Evolutionary conservation across 2,113 vertebrate genomes (phyloP), one percentile per base, ranked within the genome.

Genomic region (Perca flavescens): DNA sequence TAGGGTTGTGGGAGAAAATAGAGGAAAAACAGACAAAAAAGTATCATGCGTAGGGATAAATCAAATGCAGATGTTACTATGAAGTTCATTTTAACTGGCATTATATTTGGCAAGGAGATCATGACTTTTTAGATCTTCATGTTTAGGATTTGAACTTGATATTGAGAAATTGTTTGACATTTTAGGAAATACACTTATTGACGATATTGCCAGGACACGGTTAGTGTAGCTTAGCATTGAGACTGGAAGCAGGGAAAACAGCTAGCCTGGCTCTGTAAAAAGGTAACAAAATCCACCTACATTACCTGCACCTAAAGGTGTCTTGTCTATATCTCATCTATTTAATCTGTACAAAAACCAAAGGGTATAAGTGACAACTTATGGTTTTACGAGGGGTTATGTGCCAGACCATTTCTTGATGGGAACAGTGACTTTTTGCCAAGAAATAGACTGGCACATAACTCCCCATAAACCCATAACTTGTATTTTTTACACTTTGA

Each of bases 141-240:
- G 21, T 34, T 50, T 15, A 25, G 3, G 31, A 47, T 56, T 47
- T 47, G 13, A 12, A 54, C 60, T 31, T 31, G 58, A 69, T 0
- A 1, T 43, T 64, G 1, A 19, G 34, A 8, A 17, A 75, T 19
- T 14, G 50, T 65, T 40, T 46, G n/a, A 67, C 19, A 58, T 49
- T 78, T 60, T 50, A 54, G 40, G 54, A 50, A 68, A 75, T 22
- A 3, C 2, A 15, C 49, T 15, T 9, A 46, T 34, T 49, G 3
- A 15, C 63, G 13, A n/a, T 21, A 22, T 53, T 53, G n/a, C 9
- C 17, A 17, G 49, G 58, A 82, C 56, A 19, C 25, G 2, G 25
- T 74, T 36, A 71, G 57, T 40, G 47, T 65, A 71, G n/a, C 61
- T 60, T 34, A 47, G 74, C 53, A 11, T 73, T 13, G 47, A 54